Percentiles rank a stretch among this genome's conserved stretches.
These are phyloP conservation scores for Pterocles burchelli DNA, from an alignment of 2,113 vertebrate species.

Conservation along the genomic window DNA sequence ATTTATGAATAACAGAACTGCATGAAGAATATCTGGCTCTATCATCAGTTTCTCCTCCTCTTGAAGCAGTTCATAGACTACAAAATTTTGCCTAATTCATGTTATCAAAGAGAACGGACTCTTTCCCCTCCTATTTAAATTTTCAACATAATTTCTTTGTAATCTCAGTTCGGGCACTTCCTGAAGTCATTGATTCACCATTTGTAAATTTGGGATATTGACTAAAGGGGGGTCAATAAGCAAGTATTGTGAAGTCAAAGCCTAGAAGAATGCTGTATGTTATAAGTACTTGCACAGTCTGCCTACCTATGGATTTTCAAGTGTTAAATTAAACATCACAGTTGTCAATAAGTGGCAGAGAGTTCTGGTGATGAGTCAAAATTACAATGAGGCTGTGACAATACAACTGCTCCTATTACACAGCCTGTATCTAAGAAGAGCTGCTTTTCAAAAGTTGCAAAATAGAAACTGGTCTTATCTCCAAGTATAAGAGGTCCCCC, in stretches of 20 bases:
- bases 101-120: neutral
- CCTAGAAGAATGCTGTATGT: neutral
- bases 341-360: neutral
- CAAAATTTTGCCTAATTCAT: neutral
- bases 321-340: neutral
- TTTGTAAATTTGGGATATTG: neutral
- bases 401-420: neutral
- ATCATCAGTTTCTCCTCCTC: neutral
- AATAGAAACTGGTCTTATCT: neutral
- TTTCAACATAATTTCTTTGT: neutral
- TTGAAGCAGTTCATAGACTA: neutral
- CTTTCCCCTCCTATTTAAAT: neutral
- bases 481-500: neutral
- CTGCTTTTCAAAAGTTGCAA: neutral
- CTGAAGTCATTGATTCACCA: neutral
- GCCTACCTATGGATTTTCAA: constrained; percentile 3
- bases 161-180: neutral
- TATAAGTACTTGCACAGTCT: neutral
- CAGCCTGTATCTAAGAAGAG: neutral
- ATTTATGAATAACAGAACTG: constrained; percentile 17
- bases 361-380: neutral
- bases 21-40: neutral
- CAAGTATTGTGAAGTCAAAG: neutral
- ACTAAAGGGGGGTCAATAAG: neutral
- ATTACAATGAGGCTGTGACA: neutral